These are phyloP conservation scores for Deilephila elpenor DNA, from an alignment of 2,888 invertebrate genomes.

Conservation along the genomic window DNA sequence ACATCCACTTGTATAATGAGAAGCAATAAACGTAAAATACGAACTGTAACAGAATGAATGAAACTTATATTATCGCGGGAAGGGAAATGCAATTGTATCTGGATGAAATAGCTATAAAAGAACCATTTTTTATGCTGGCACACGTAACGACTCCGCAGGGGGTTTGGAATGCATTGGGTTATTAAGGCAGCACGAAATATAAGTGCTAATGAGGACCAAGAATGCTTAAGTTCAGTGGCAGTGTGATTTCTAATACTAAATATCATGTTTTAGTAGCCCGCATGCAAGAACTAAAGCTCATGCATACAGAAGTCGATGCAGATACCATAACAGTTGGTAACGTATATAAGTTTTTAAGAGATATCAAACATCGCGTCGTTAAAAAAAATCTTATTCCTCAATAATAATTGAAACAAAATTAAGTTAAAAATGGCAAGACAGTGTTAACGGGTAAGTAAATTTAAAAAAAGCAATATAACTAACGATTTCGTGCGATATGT, in stretches of 20 bases:
- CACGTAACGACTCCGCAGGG: not conserved
- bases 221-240: not conserved
- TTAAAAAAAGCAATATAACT: not conserved
- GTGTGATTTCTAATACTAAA: too few relatives aligned
- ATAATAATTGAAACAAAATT: too few relatives aligned
- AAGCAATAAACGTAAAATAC: conserved; percentile 17
- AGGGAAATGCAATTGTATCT: not conserved
- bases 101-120: not conserved
- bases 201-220: not conserved
- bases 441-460: too few relatives aligned
- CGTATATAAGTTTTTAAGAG: too few relatives aligned
- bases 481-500: not conserved
- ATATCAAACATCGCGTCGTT: too few relatives aligned
- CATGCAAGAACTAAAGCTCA: too few relatives aligned
- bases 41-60: conserved; percentile 18
- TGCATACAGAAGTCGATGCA: too few relatives aligned
- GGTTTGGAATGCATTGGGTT: not conserved
- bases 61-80: not conserved
- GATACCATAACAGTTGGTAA: too few relatives aligned
- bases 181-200: not conserved
- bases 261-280: too few relatives aligned
- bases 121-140: not conserved
- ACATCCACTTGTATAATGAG: conserved; percentile 25
- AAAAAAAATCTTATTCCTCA: too few relatives aligned
- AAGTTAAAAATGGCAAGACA: too few relatives aligned